Base-by-base conservation (phyloP, 2,797 vertebrate species). In the Parotocinclus haroldoi region DNA sequence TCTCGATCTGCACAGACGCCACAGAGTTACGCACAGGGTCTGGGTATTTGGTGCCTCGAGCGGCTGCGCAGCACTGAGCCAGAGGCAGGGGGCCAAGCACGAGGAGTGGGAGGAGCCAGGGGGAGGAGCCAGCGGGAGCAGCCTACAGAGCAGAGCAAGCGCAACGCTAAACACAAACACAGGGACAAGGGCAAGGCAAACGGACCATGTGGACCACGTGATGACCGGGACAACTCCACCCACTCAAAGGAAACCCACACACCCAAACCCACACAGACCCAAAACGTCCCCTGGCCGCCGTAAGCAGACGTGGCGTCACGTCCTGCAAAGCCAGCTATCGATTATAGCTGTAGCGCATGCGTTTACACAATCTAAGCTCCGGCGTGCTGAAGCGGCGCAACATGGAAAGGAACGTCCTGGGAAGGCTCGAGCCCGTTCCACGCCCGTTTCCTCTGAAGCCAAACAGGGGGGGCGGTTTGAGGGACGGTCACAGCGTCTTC, bases 1-100 rank as follows among this genome's bases (percentile, higher is more conserved):
- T 94, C 85, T 98, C 93, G 74, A 98, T 96, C 96, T 97, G 91
- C 72, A 68, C 79, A 11, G 56, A 72, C 72, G 50, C 76, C 66
- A 78, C 74, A 59, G n/a, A 19, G 9, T 27, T 27, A 27, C 27
- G 5, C 2, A 27, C 27, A 27, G 27, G 27, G 27, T 27, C 27
- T n/a, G n/a, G n/a, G n/a, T n/a, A n/a, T n/a, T n/a, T n/a, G n/a
- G n/a, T n/a, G n/a, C 2, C 27, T 27, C 27, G 5, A 27, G 2
- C 27, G 5, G 27, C 27, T 27, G 27, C 27, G 27, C 27, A 27
- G 27, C 27, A 14, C n/a, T 13, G 14, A 55, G 70, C 40, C 55
- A 61, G 50, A 54, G 60, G 60, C 44, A 40, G 40, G 44, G 51
- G 62, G 10, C n/a, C 55, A 70, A 42, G 55, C n/a, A 59, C 19